phyloP scores from a whole-genome alignment of 2,797 vertebrate species.

The Leptoclinus maculatus region DNA sequence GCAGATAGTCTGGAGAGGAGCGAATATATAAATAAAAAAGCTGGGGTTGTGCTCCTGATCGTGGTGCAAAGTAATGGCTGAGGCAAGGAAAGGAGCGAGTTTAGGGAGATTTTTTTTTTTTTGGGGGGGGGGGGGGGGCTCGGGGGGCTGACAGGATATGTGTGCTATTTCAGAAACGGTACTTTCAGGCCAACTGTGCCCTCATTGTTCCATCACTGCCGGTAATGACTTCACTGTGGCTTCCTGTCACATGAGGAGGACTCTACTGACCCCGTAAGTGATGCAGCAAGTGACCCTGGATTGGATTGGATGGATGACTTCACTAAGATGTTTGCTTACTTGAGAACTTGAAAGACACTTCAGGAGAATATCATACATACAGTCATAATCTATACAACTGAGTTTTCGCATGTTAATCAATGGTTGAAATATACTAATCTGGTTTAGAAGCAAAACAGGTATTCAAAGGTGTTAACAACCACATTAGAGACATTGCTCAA shows the following conservation, averaged over 20 bases:
- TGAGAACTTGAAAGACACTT: conserved; percentile 17
- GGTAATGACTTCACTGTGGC: conserved; percentile 69
- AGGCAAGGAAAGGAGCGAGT: conserved; percentile 9
- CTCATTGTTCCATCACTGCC: conserved; percentile 72
- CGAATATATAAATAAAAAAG: background rate
- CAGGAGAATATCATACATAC: background rate
- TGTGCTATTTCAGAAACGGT: conserved; percentile 62
- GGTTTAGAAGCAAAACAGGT: background rate
- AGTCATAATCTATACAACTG: background rate
- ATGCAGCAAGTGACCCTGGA: conserved; percentile 48
- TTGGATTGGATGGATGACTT: conserved; percentile 25
- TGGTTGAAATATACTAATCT: conserved; percentile 3
- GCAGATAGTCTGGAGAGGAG: conserved; percentile 25
- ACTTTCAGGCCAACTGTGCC: conserved; percentile 62
- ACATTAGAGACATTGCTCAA: background rate
- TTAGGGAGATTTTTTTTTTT: background rate
- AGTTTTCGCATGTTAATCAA: background rate
- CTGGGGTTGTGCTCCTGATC: conserved; percentile 19
- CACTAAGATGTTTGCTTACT: conserved; percentile 13
- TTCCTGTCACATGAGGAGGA: conserved; percentile 71
- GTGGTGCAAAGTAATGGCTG: conserved; percentile 18
- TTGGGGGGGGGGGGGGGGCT: background rate
- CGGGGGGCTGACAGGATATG: conserved; percentile 62
- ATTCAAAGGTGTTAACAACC: background rate
- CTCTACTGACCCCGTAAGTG: conserved; percentile 40